phyloP scores from a whole-genome alignment of 2,797 vertebrate species.

The Urosaurus nigricauda region DNA sequence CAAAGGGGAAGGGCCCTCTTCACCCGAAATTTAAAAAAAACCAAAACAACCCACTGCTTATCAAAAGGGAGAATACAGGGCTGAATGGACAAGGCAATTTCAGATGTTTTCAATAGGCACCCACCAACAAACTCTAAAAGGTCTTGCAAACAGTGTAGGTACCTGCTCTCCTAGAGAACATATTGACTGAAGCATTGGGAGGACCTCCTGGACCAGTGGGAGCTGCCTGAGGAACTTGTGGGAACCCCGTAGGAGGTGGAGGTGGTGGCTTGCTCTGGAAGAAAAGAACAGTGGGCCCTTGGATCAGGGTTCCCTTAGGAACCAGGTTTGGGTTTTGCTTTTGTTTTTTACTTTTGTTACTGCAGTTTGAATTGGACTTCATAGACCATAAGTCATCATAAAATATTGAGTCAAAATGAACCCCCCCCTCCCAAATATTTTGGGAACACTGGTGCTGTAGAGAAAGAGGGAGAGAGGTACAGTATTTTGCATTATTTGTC shows the following conservation, averaged over 20 bases:
- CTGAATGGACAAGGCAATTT: neutral
- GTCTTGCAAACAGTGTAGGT: neutral
- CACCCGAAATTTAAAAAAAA: too few relatives aligned
- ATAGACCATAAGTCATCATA: neutral
- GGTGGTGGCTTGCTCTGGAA: constrained; percentile 89
- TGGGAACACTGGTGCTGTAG: too few relatives aligned
- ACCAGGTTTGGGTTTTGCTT: too few relatives aligned
- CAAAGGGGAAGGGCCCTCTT: too few relatives aligned
- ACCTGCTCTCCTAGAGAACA: constrained; percentile 98
- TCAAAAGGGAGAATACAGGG: neutral
- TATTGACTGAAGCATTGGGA: constrained; percentile 84
- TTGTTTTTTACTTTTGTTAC: neutral
- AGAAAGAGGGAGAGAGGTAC: too few relatives aligned
- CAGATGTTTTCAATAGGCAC: too few relatives aligned
- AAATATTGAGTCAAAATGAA: neutral
- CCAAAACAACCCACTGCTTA: neutral
- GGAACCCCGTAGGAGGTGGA: constrained; percentile 89
- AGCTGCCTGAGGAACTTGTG: constrained; percentile 77
- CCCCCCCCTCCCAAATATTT: neutral
- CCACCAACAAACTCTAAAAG: neutral
- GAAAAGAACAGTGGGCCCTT: neutral
- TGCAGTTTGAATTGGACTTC: too few relatives aligned
- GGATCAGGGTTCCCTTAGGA: neutral
- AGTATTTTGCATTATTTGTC: too few relatives aligned
- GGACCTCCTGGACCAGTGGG: constrained; percentile 76